Conservation (phyloP, 2,888 invertebrate species). For the Microdon myrmicae region DNA sequence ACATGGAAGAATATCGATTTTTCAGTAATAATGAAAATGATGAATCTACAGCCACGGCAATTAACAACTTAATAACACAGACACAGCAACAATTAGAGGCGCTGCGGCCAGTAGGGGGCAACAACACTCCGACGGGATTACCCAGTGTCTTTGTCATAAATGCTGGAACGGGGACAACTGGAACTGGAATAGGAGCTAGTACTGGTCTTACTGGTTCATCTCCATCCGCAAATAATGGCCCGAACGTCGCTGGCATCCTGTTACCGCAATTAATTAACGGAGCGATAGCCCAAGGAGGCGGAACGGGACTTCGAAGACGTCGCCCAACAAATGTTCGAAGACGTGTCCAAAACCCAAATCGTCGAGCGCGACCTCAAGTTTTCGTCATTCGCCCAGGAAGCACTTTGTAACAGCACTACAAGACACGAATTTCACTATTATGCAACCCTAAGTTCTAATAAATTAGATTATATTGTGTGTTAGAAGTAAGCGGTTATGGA, state of each 20-base stretch:
- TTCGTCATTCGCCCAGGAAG: no score
- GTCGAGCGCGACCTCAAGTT: background rate
- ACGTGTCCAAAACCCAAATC: no score
- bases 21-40: background rate
- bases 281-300: background rate
- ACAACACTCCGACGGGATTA: background rate
- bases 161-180: background rate
- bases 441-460: no score
- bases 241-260: background rate
- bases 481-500: no score
- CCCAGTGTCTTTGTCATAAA: slow-evolving; percentile 14
- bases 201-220: no score
- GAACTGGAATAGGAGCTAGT: no score
- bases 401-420: no score
- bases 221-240: no score
- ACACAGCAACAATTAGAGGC: slow-evolving; percentile 15
- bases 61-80: slow-evolving; percentile 18
- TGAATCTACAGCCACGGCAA: slow-evolving; percentile 2
- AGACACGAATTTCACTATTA: no score
- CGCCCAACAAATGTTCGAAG: slow-evolving; percentile 10
- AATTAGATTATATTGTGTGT: no score
- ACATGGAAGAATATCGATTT: slow-evolving; percentile 10
- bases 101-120: slow-evolving; percentile 10
- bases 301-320: slow-evolving; percentile 3
- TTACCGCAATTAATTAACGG: slow-evolving; percentile 7